Base-by-base conservation (phyloP, 1,140 invertebrate genomes). In the Ostrea edulis region DNA sequence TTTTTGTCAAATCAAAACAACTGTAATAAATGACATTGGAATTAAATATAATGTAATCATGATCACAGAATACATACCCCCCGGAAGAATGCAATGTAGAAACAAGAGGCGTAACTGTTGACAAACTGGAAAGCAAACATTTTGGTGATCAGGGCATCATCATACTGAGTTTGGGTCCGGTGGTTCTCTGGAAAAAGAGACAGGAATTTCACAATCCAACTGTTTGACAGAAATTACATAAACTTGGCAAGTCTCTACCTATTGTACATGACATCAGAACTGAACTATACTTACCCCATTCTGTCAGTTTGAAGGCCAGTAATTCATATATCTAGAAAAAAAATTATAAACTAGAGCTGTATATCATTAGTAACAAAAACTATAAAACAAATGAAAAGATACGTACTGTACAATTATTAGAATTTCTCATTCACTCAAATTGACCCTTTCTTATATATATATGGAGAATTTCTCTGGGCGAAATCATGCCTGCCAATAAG, bases 101-200 rank as follows among this genome's bases (percentile, higher is more conserved):
- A 95, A 71, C 95, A 94, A 8, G 95, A 95, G 4, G 94, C 92
- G 86, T 95, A 95, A 86, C 92, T 94, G 89, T 95, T 95, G 65
- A 93, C 94, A 93, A 95, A 95, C 82, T 95, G 94, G 92, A 95
- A 95, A 20, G 95, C 94, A 92, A 95, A 95, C 25, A 95, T 82
- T 86, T 95, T 95, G 86, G 95, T 93, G 86, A 95, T 94, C 7
- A 95, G 86, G 22, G 95, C 94, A 91, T 95, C 95, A 85, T 95
- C 93, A 89, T 94, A 95, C 22, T 84, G 84, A 52, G 94, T 95
- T 87, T 95, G 92, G 8, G 95, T 95, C 65, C 95, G 91, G 90
- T 95, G 95, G 85, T 95, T 95, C 88, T 95, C 95, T 95, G 91
- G 54, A 92, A 92, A 20, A 89, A 82, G 85, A 84, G 86, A 81